Evolutionary conservation across 1,140 invertebrate species (phyloP).

Genomic region (Latrodectus geometricus): DNA sequence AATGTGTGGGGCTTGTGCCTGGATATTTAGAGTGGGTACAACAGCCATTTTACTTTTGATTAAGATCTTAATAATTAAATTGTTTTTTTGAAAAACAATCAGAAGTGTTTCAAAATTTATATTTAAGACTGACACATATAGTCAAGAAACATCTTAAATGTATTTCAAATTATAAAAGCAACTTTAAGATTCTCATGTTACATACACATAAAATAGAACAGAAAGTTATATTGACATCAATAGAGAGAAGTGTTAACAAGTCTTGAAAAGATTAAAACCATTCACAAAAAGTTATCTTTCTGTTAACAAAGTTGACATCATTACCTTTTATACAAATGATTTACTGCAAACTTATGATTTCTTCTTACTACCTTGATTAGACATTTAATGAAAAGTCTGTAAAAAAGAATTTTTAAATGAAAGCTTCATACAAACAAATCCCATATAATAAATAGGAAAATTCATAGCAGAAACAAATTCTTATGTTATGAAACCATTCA

Average conservation of each 20-base stretch:
- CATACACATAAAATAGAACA: neutral
- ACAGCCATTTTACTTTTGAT: conserved; percentile 34
- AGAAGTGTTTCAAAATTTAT: too few relatives aligned
- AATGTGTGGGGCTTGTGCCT: conserved; percentile 21
- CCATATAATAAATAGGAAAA: too few relatives aligned
- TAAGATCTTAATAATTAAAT: too few relatives aligned
- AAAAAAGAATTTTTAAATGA: neutral
- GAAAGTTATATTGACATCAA: too few relatives aligned
- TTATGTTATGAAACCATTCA: too few relatives aligned
- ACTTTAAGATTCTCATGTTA: neutral
- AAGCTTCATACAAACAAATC: too few relatives aligned
- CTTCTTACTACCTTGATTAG: conserved; percentile 13
- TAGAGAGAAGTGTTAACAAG: too few relatives aligned
- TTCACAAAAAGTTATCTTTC: neutral
- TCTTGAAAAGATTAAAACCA: neutral
- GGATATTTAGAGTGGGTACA: conserved; percentile 48
- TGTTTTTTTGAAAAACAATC: too few relatives aligned
- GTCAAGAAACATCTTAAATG: too few relatives aligned
- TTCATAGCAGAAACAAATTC: too few relatives aligned
- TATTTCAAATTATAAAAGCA: too few relatives aligned
- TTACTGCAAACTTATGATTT: conserved; percentile 26
- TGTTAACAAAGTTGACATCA: conserved; percentile 30
- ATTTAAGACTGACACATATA: too few relatives aligned
- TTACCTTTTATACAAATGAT: conserved; percentile 49
- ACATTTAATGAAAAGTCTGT: neutral